Percentiles rank a stretch among this genome's conserved stretches.
Evolutionary conservation across 2,888 invertebrate genomes (phyloP).

Genomic region (Tetragnatha montana): DNA sequence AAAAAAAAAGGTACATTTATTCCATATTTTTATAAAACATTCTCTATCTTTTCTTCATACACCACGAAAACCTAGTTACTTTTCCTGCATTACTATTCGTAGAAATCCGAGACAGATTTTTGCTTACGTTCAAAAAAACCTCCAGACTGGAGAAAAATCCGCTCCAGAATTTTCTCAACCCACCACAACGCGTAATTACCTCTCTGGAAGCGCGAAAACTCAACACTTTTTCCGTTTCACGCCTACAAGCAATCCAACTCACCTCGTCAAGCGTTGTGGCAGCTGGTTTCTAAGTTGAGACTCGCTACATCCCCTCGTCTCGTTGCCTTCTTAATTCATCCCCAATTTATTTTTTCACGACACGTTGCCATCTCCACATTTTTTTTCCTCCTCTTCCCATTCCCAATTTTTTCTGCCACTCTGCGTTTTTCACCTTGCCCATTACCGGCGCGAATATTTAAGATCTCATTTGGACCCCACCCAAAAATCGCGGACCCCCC

Average conservation of each 20-base stretch:
- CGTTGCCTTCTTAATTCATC: neutral
- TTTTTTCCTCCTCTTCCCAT: neutral
- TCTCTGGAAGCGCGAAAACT: neutral
- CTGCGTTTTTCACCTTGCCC: neutral
- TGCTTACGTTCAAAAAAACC: neutral
- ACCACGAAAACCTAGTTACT: no score
- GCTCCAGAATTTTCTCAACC: neutral
- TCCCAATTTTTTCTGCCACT: neutral
- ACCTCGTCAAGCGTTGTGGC: neutral
- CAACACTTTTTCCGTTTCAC: neutral
- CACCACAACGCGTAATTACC: neutral
- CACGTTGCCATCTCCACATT: neutral
- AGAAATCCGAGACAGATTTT: no score
- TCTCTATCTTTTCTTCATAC: no score
- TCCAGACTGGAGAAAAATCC: neutral
- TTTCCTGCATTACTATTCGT: no score
- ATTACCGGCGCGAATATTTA: slow-evolving; percentile 16
- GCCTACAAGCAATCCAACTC: neutral
- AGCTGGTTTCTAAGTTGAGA: neutral
- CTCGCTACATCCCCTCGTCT: neutral
- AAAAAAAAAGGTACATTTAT: no score
- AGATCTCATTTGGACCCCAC: slow-evolving; percentile 41
- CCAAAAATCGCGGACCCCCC: slow-evolving; percentile 1
- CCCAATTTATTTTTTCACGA: slow-evolving; percentile 16
- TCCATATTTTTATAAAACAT: no score